Percentiles rank a stretch among this genome's conserved stretches.
Conservation (phyloP, 2,888 invertebrate species). For the Dolichopus griseipennis region DNA sequence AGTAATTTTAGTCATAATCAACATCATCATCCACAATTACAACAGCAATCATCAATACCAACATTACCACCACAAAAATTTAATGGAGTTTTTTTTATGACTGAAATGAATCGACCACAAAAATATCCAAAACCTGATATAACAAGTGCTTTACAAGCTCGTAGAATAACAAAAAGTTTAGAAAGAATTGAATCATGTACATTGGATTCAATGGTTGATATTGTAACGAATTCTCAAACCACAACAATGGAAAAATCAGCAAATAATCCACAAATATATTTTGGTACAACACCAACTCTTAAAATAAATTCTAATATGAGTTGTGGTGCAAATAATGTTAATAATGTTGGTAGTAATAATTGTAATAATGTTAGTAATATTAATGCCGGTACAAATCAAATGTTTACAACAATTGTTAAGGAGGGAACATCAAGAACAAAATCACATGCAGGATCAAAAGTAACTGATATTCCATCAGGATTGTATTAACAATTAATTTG, state of each 20-base stretch:
- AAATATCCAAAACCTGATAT: constrained; percentile 43
- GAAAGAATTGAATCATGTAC: constrained; percentile 65
- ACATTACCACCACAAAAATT: constrained; percentile 42
- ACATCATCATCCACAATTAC: constrained; percentile 12
- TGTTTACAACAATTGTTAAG: constrained; percentile 12
- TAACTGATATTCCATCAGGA: constrained; percentile 66
- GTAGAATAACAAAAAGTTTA: constrained; percentile 62
- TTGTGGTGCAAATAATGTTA: not conserved
- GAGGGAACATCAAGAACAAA: constrained; percentile 29
- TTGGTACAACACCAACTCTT: constrained; percentile 37
- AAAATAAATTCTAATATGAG: constrained; percentile 28
- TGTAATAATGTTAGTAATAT: not conserved
- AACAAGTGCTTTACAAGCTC: constrained; percentile 50
- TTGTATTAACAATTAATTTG: constrained; percentile 55
- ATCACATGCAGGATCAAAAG: constrained; percentile 49
- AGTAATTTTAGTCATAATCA: constrained; percentile 18
- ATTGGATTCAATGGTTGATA: constrained; percentile 61
- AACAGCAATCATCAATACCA: constrained; percentile 15
- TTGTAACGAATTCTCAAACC: constrained; percentile 50
- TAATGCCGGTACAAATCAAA: constrained; percentile 4
- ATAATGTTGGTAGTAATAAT: not conserved
- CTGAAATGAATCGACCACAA: constrained; percentile 46
- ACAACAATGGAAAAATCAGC: constrained; percentile 41
- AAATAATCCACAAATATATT: constrained; percentile 40
- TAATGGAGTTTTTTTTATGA: constrained; percentile 52